Conservation (phyloP, 1,140 invertebrate genomes). For the Steinernema feltiae region DNA sequence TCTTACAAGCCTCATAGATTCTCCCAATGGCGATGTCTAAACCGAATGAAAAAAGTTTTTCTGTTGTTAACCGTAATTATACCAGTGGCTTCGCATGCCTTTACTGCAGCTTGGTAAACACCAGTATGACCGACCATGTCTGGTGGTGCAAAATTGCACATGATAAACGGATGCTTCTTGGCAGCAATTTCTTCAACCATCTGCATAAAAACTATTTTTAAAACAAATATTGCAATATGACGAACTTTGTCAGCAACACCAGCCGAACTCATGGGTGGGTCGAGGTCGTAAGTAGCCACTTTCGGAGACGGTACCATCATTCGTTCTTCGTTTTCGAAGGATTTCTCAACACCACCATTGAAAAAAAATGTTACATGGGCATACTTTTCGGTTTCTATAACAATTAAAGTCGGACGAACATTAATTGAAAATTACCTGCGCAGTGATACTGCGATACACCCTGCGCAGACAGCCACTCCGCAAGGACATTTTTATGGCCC, state of each 20-base stretch:
- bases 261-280: conserved; percentile 61
- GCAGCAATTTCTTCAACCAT: conserved; percentile 59
- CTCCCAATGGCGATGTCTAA: conserved; percentile 56
- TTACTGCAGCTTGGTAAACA: conserved; percentile 61
- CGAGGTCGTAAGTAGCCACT: conserved; percentile 61
- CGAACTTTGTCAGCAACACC: conserved; percentile 59
- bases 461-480: conserved; percentile 59
- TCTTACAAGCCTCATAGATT: conserved; percentile 59
- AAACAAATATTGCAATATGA: conserved; percentile 18
- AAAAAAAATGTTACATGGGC: conserved; percentile 63
- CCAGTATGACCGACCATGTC: conserved; percentile 63
- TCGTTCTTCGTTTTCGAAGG: conserved; percentile 60
- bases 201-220: conserved; percentile 33
- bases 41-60: conserved; percentile 12
- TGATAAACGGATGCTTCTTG: conserved; percentile 60
- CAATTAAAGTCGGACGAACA: neutral
- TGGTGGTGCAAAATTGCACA: conserved; percentile 63
- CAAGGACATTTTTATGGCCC: conserved; percentile 60
- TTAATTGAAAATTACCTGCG: conserved; percentile 50
- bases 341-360: conserved; percentile 61
- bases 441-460: conserved; percentile 60
- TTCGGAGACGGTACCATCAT: conserved; percentile 62
- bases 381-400: conserved; percentile 62
- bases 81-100: conserved; percentile 60
- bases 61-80: conserved; percentile 2